Percentiles rank a stretch among this genome's conserved stretches.
These are phyloP conservation scores for Caenorhabditis imperialis DNA, from an alignment of 2,888 invertebrate species.

Conservation along the genomic window DNA sequence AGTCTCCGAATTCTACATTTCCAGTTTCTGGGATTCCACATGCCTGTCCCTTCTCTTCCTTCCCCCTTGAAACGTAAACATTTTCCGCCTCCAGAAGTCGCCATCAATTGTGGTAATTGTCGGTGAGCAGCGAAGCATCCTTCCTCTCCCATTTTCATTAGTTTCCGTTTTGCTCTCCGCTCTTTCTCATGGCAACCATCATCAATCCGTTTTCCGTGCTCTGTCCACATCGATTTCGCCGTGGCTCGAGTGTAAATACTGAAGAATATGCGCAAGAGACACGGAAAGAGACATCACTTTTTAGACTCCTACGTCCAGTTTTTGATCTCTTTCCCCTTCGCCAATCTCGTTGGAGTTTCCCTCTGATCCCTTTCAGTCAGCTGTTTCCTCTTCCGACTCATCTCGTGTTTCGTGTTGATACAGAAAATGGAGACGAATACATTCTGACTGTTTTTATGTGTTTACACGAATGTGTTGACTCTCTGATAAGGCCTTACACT, in stretches of 20 bases:
- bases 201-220: constrained; percentile 4
- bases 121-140: constrained; percentile 46
- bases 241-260: constrained; percentile 21
- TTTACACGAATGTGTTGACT: constrained; percentile 7
- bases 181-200: constrained; percentile 26
- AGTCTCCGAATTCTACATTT: no score
- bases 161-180: no score
- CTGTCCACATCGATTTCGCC: constrained; percentile 17
- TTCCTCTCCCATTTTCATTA: constrained; percentile 14
- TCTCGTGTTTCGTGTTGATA: constrained; percentile 5
- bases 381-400: constrained; percentile 10
- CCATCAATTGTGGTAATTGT: constrained; percentile 31
- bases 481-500: no score
- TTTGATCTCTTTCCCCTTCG: constrained; percentile 26
- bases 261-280: constrained; percentile 7
- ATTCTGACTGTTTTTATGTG: constrained; percentile 16
- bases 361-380: background rate
- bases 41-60: background rate
- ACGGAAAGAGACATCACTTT: constrained; percentile 28
- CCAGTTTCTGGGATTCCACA: no score
- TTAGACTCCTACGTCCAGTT: constrained; percentile 25
- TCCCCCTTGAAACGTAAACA: background rate
- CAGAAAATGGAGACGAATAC: constrained; percentile 2
- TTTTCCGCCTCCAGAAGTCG: constrained; percentile 9
- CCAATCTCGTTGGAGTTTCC: no score